These are phyloP conservation scores for Gobio occitaniae DNA, from an alignment of 2,797 vertebrate genomes.

Conservation along the genomic window DNA sequence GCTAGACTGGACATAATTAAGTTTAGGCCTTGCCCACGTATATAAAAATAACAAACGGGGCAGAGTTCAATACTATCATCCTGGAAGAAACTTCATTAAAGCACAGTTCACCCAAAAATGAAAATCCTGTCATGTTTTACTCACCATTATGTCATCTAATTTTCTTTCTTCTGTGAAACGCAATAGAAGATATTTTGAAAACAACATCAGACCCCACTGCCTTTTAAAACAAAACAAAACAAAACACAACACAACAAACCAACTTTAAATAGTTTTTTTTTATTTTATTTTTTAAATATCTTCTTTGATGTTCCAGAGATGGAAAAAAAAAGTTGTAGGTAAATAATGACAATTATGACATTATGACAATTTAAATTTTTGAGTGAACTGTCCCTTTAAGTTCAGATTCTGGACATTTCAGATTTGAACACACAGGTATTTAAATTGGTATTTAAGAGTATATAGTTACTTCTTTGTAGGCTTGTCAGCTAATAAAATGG, in stretches of 20 bases:
- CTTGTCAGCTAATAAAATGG: conserved; percentile 5
- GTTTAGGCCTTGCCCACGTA: conserved; percentile 34
- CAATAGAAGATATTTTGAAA: neutral
- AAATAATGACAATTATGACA: too few relatives aligned
- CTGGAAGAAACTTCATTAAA: conserved; percentile 47
- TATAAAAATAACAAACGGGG: conserved; percentile 44
- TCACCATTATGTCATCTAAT: neutral
- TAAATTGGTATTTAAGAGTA: neutral
- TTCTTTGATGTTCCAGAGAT: neutral
- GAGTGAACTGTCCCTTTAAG: too few relatives aligned
- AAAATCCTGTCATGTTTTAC: neutral
- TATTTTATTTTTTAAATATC: neutral
- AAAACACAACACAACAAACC: neutral
- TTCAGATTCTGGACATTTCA: neutral
- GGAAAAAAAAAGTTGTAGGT: neutral
- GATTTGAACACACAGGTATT: neutral
- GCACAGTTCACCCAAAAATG: neutral
- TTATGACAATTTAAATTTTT: neutral
- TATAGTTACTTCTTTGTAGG: neutral
- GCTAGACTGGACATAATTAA: conserved; percentile 62
- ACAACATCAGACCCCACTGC: neutral
- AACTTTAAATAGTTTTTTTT: neutral
- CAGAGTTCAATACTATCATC: conserved; percentile 32
- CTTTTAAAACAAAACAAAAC: too few relatives aligned
- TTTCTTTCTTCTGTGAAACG: neutral